Percentiles rank a stretch among this genome's conserved stretches.
These are phyloP conservation scores for Volucella zonaria DNA, from an alignment of 2,888 invertebrate species.

Conservation along the genomic window DNA sequence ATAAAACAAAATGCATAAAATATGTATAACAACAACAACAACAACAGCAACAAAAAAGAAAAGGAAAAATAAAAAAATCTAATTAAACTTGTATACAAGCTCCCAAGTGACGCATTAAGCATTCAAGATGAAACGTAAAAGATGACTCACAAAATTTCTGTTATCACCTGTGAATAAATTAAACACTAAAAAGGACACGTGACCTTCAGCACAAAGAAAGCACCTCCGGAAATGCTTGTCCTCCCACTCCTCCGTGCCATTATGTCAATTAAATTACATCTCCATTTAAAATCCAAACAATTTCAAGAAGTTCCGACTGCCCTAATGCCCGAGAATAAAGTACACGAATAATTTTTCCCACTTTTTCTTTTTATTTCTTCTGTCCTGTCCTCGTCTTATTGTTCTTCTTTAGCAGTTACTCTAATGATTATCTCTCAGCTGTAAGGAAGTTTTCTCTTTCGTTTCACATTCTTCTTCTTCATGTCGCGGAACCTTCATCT, in stretches of 20 bases:
- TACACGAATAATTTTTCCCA: constrained; percentile 48
- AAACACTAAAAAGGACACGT: constrained; percentile 42
- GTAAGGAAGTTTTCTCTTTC: constrained; percentile 37
- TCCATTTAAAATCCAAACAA: constrained; percentile 72
- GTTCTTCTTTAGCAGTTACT: not conserved
- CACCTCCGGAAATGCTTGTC: constrained; percentile 17
- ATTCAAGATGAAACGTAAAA: constrained; percentile 26
- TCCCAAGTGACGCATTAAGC: constrained; percentile 22
- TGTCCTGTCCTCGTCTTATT: no score
- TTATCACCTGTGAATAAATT: constrained; percentile 70
- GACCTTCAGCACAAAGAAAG: constrained; percentile 28
- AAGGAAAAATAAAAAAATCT: not conserved
- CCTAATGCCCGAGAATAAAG: constrained; percentile 45
- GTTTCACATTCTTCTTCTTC: constrained; percentile 47
- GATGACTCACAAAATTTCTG: constrained; percentile 42
- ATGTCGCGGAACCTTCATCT: constrained; percentile 49
- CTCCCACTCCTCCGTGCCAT: constrained; percentile 39
- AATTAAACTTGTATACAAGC: constrained; percentile 2
- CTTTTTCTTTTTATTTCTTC: not conserved
- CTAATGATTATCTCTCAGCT: constrained; percentile 59
- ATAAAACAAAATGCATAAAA: no score
- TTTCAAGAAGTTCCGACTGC: constrained; percentile 61
- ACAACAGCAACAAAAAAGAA: no score
- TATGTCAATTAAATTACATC: constrained; percentile 70
- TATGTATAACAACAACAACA: no score